phyloP scores from a whole-genome alignment of 2,113 vertebrate species.

The Bungarus multicinctus region DNA sequence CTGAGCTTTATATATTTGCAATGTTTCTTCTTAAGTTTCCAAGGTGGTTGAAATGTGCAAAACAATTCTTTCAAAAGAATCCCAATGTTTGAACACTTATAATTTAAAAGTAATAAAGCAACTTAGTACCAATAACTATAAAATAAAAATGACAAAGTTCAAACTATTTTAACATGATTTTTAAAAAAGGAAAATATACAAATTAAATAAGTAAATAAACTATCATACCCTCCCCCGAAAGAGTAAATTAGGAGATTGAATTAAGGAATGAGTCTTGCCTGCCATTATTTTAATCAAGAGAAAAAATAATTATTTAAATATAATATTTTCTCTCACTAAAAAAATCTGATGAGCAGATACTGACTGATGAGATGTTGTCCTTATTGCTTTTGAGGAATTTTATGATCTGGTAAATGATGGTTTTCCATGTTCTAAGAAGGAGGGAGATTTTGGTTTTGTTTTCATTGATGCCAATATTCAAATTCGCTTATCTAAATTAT shows the following conservation, averaged over 20 bases:
- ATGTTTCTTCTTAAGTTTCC: neutral
- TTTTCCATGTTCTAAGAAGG: neutral
- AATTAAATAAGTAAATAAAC: neutral
- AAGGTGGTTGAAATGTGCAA: neutral
- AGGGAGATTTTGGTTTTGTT: neutral
- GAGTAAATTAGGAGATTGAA: neutral
- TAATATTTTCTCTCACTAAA: neutral
- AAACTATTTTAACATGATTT: neutral
- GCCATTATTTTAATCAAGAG: neutral
- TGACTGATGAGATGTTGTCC: neutral
- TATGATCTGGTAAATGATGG: neutral
- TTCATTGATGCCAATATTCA: neutral
- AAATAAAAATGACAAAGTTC: neutral
- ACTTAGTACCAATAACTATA: neutral
- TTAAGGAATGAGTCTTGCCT: neutral
- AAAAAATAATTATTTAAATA: neutral
- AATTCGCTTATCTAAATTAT: neutral
- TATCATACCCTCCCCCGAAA: neutral
- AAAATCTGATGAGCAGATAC: neutral
- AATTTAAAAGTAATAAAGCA: neutral
- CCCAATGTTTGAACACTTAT: neutral
- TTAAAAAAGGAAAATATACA: neutral
- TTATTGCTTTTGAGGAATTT: neutral
- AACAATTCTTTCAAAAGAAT: neutral
- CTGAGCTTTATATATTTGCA: neutral